Base-by-base conservation (phyloP, 2,888 invertebrate genomes). In the Eristalis pertinax region DNA sequence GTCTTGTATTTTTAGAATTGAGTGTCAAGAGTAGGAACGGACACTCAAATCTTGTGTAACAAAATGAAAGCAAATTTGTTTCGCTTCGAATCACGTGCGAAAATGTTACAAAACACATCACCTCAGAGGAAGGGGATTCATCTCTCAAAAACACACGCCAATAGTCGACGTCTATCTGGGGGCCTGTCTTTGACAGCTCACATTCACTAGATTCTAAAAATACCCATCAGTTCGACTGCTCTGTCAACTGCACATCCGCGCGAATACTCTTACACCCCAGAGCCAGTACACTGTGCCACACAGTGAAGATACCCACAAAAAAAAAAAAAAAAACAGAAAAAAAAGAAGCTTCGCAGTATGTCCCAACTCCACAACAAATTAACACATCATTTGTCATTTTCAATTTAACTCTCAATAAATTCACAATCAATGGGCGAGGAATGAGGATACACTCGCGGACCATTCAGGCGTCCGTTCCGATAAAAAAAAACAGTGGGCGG, bases 331-430 rank as follows among this genome's bases (percentile, higher is more conserved):
- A 62, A 15, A 43, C 41, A 58, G 10, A 22, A 50, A 24, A 70
- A 22, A 41, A 70, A 43, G 24, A 73, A 15, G 19, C 26, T 64
- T 38, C 35, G n/a, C 38, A 58, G 22, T 38, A 32, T 22, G 10
- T 22, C 1, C 26, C 62, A 26, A 58, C 58, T 69, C 78, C 77
- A 41, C 35, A 35, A 38, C 78, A 67, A 78, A 86, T 86, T 83
- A 83, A 86, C 83, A 86, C 86, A 75, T 86, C 86, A 86, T 86
- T 83, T 86, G 86, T 82, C 86, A 83, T 86, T 75, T 78, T 70
- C 70, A 79, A 83, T 86, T 86, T 75, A 83, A 60, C 50, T 74
- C 73, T 82, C 83, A 78, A 86, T 83, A 83, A 83, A 86, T 83
- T 78, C 72, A 63, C 58, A 7, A 56, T 70, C 43, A 65, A 50